A percentile compares a stretch with the other conserved stretches of the same genome.
phyloP scores from a whole-genome alignment of 2,888 invertebrate species.

The Xestoiulus laeticollis region DNA sequence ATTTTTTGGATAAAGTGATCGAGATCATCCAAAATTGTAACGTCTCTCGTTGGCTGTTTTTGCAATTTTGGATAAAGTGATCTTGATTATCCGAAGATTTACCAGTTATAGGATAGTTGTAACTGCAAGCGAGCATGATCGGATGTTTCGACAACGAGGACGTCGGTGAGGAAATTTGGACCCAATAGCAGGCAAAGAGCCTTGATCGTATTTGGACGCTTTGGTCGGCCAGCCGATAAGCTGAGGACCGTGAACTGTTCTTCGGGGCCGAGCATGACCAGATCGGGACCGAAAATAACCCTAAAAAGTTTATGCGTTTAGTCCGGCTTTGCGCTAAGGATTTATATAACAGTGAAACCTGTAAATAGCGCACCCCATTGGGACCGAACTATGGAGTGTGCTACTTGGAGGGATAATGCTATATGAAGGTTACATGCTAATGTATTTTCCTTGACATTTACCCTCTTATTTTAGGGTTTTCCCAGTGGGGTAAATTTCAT shows the following conservation, averaged over 20 bases:
- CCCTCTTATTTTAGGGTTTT: too few species aligned
- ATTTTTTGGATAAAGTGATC: too few species aligned
- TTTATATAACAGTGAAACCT: too few species aligned
- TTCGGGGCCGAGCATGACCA: conserved; percentile 68
- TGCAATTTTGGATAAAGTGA: background rate
- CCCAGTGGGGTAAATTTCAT: too few species aligned
- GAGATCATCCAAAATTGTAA: too few species aligned
- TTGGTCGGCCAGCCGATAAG: conserved; percentile 67
- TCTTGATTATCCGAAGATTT: background rate
- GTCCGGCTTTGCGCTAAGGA: too few species aligned
- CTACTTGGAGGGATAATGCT: too few species aligned
- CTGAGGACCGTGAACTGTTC: conserved; percentile 68
- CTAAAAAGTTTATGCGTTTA: conserved; percentile 59
- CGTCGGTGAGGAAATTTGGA: conserved; percentile 68
- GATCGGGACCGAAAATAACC: conserved; percentile 68
- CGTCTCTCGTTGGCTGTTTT: background rate
- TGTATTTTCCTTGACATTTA: too few species aligned
- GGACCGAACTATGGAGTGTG: too few species aligned
- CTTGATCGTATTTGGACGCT: conserved; percentile 66
- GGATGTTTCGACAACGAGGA: conserved; percentile 67
- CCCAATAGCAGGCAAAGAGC: conserved; percentile 66
- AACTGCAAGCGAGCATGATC: conserved; percentile 67
- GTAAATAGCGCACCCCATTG: too few species aligned
- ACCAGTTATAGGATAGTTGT: conserved; percentile 68
- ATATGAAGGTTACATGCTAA: too few species aligned